Evolutionary conservation across 2,113 vertebrate genomes (phyloP).

Genomic region (Atrichornis clamosus): DNA sequence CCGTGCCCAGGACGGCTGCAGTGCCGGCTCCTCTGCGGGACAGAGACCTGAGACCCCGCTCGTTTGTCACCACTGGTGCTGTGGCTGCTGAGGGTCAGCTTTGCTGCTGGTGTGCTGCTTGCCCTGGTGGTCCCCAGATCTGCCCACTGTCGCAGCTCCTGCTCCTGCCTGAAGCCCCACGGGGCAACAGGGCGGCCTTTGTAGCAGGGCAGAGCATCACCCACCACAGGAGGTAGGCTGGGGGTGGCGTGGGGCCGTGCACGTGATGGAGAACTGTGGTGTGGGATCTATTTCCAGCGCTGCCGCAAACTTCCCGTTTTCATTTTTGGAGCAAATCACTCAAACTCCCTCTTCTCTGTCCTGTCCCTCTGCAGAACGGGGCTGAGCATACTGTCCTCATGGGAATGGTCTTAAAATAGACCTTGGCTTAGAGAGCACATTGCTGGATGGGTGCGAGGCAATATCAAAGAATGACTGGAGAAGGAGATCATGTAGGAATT

Average conservation of each 20-base stretch:
- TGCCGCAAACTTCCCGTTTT: neutral
- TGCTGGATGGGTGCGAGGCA: neutral
- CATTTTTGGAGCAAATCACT: neutral
- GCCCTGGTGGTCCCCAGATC: neutral
- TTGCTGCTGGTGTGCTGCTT: neutral
- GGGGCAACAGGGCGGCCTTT: neutral
- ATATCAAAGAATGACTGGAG: neutral
- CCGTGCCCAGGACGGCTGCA: neutral
- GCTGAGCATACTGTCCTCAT: fast-evolving
- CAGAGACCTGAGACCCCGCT: fast-evolving
- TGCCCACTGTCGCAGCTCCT: neutral
- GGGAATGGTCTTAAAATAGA: neutral
- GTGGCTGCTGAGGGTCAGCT: neutral
- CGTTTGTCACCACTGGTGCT: fast-evolving
- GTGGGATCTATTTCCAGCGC: slow-evolving; percentile 6
- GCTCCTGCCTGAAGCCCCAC: neutral
- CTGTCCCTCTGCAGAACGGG: neutral
- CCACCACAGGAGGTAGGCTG: neutral
- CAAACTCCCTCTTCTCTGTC: neutral
- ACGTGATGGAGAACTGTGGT: neutral
- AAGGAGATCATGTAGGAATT: neutral
- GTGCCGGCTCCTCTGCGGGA: neutral
- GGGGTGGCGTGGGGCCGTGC: neutral
- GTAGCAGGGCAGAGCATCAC: neutral
- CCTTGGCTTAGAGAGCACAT: neutral